Evolutionary conservation across 2,888 invertebrate genomes (phyloP).

Genomic region (Cancer borealis): DNA sequence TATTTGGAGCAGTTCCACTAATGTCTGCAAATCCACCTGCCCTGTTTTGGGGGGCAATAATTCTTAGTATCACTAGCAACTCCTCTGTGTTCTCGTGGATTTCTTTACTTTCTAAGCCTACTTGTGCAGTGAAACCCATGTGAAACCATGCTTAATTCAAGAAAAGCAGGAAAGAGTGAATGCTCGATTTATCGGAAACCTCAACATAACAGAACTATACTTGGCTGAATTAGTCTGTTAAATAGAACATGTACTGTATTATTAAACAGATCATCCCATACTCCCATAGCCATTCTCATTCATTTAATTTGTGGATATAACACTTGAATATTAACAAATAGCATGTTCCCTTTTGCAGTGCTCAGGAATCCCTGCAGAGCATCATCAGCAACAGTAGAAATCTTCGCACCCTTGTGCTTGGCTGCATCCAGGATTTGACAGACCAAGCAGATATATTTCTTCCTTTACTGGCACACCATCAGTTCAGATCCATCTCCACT

Average conservation of each 20-base stretch:
- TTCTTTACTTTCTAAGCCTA: no score
- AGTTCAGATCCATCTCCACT: constrained; percentile 83
- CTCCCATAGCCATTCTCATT: neutral
- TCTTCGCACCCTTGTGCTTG: constrained; percentile 82
- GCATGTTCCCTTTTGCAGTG: constrained; percentile 44
- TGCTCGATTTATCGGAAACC: no score
- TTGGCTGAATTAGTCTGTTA: no score
- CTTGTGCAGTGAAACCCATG: neutral
- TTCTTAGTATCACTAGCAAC: no score
- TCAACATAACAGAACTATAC: no score
- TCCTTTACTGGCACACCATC: constrained; percentile 80
- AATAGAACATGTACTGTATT: neutral
- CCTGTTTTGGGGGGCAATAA: no score
- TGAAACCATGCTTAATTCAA: no score
- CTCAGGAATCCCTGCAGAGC: constrained; percentile 79
- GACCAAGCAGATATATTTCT: constrained; percentile 81
- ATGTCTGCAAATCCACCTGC: no score
- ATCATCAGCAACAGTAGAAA: constrained; percentile 81
- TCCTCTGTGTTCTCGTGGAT: no score
- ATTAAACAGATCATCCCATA: neutral
- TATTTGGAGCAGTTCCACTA: no score
- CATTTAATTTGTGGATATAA: neutral
- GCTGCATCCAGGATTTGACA: constrained; percentile 83
- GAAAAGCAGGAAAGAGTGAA: no score
- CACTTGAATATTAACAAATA: neutral